These are phyloP conservation scores for Lithophane leautieri DNA, from an alignment of 2,888 invertebrate genomes.

Conservation along the genomic window DNA sequence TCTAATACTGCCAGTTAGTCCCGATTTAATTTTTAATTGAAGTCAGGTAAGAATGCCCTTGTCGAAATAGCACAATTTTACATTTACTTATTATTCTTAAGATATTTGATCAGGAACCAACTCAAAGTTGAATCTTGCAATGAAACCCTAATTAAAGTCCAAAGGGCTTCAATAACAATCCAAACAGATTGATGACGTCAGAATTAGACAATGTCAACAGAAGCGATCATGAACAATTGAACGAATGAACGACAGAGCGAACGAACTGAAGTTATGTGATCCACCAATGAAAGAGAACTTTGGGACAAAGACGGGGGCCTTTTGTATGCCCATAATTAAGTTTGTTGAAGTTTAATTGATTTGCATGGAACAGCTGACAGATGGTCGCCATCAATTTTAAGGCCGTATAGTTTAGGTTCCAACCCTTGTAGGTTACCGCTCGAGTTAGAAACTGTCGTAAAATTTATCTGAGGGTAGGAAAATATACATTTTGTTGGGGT, in stretches of 20 bases:
- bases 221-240: slow-evolving; percentile 56
- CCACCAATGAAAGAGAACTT: slow-evolving; percentile 63
- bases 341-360: slow-evolving; percentile 73
- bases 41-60: background rate
- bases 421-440: slow-evolving; percentile 51
- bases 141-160: slow-evolving; percentile 21
- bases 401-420: slow-evolving; percentile 63
- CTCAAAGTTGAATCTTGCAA: background rate
- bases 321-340: slow-evolving; percentile 73
- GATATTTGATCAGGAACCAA: slow-evolving; percentile 1
- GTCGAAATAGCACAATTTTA: background rate
- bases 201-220: slow-evolving; percentile 63
- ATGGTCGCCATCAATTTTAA: slow-evolving; percentile 62
- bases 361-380: slow-evolving; percentile 67
- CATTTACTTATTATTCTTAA: background rate
- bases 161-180: slow-evolving; percentile 38
- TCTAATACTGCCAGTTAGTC: too few species aligned
- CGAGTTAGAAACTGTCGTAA: slow-evolving; percentile 58
- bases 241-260: slow-evolving; percentile 50
- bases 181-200: slow-evolving; percentile 53
- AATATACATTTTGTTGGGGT: slow-evolving; percentile 37
- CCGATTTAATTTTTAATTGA: too few species aligned
- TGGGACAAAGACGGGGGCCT: slow-evolving; percentile 65
- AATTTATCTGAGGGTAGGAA: slow-evolving; percentile 49
- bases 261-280: slow-evolving; percentile 68